phyloP scores from a whole-genome alignment of 2,113 vertebrate species.

The Vombatus ursinus region DNA sequence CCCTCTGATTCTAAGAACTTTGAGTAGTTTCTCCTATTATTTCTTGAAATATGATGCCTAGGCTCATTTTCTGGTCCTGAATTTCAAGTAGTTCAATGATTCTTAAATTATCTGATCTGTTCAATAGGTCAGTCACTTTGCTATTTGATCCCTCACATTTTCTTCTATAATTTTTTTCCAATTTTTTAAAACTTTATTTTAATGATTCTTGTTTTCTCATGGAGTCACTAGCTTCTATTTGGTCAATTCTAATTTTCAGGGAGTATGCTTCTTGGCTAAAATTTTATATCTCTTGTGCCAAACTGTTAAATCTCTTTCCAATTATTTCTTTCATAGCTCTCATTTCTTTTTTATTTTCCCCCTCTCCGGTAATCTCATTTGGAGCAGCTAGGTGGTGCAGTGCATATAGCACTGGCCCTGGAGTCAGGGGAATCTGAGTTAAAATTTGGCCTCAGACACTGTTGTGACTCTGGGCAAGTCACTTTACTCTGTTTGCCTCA shows the following conservation, averaged over 20 bases:
- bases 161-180: background rate
- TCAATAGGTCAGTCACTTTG: background rate
- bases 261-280: background rate
- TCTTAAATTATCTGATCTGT: background rate
- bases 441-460: background rate
- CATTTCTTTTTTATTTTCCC: background rate
- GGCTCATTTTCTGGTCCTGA: background rate
- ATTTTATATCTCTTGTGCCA: background rate
- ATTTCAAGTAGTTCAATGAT: background rate
- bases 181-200: background rate
- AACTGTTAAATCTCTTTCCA: background rate
- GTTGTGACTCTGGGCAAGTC: background rate
- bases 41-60: background rate
- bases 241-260: background rate
- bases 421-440: background rate
- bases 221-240: background rate
- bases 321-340: background rate
- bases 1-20: background rate
- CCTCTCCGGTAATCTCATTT: background rate
- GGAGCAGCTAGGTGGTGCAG: background rate
- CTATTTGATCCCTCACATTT: background rate
- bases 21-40: background rate
- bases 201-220: background rate
- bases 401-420: background rate
- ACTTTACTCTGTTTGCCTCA: background rate